Conservation (phyloP, 2,888 invertebrate genomes). For the Campaea margaritaria region DNA sequence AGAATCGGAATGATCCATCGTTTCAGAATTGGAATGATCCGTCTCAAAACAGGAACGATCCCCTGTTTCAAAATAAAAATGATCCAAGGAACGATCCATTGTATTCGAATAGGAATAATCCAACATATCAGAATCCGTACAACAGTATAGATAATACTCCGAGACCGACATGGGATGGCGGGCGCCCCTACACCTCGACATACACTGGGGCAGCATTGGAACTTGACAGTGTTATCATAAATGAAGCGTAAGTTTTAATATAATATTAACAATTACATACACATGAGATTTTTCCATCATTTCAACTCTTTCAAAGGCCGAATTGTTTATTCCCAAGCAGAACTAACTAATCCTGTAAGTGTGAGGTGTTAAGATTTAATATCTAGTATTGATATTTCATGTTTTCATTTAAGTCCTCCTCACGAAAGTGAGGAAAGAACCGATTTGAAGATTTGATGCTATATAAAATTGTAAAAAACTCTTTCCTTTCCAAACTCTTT, state of each 20-base stretch:
- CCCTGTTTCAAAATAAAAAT: conserved; percentile 44
- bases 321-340: too few species aligned
- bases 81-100: conserved; percentile 45
- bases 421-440: too few species aligned
- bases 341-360: too few species aligned
- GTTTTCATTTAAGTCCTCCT: too few species aligned
- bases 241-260: conserved; percentile 81
- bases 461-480: too few species aligned
- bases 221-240: conserved; percentile 81
- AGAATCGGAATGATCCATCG: conserved; percentile 35
- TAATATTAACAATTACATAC: not conserved
- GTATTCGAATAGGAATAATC: conserved; percentile 47
- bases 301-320: not conserved
- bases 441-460: too few species aligned
- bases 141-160: conserved; percentile 59
- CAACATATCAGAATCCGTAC: conserved; percentile 48
- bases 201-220: conserved; percentile 66
- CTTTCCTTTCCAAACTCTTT: too few species aligned
- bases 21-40: conserved; percentile 48
- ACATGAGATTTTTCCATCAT: not conserved
- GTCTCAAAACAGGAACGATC: conserved; percentile 42
- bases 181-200: conserved; percentile 59
- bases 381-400: too few species aligned
- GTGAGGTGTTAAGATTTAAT: too few species aligned
- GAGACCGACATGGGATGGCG: conserved; percentile 66